Conservation (phyloP, 1,140 invertebrate genomes). For the Andrena cerasifolii region DNA sequence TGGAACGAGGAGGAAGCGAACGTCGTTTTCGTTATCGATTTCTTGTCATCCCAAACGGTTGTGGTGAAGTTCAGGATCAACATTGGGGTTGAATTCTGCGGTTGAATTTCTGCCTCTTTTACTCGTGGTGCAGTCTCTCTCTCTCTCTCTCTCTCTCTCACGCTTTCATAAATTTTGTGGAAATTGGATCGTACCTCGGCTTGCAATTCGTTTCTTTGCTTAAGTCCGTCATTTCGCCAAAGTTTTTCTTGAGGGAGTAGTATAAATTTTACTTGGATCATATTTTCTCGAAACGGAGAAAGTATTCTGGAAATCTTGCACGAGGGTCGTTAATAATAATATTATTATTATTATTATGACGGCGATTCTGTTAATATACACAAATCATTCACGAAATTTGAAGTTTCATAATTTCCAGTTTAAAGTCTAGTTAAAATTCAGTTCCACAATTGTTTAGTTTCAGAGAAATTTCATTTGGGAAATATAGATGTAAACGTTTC, state of each 20-base stretch:
- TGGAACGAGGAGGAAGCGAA: neutral
- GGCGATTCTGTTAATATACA: too few species aligned
- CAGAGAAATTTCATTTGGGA: too few species aligned
- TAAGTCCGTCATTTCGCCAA: neutral
- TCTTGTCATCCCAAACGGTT: neutral
- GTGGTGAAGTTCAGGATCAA: constrained; percentile 7
- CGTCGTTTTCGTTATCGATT: constrained; percentile 16
- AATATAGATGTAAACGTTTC: too few species aligned
- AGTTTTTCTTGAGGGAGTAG: neutral
- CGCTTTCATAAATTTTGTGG: neutral
- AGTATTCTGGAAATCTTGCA: neutral
- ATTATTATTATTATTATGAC: too few species aligned
- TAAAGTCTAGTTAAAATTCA: too few species aligned
- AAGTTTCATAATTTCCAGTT: too few species aligned
- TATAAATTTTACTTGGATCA: neutral
- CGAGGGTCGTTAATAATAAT: too few species aligned
- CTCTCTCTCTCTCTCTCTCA: neutral
- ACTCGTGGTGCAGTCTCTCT: too few species aligned
- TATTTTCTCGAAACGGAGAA: neutral
- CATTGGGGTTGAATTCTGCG: constrained; percentile 20
- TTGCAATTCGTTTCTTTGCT: constrained; percentile 19
- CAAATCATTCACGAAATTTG: too few species aligned
- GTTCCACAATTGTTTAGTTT: too few species aligned
- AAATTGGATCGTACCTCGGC: constrained; percentile 9
- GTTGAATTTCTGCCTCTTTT: neutral